phyloP scores from a whole-genome alignment of 2,797 vertebrate species.

The Hydrolagus colliei region DNA sequence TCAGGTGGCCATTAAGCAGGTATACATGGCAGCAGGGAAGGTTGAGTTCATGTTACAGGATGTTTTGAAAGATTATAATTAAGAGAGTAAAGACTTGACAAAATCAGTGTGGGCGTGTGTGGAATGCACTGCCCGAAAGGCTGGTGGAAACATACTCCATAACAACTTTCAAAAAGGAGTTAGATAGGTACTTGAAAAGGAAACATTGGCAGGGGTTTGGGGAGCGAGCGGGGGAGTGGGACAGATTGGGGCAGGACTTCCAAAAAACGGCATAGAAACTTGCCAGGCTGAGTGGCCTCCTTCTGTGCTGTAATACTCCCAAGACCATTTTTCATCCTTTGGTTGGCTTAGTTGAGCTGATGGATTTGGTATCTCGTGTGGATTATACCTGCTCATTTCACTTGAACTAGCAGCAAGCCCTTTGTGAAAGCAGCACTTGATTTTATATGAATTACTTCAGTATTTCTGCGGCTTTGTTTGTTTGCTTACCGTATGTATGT shows the following conservation, averaged over 20 bases:
- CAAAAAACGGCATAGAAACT: no score
- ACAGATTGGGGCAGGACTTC: no score
- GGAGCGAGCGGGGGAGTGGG: no score
- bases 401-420: background rate
- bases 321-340: background rate
- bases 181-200: no score
- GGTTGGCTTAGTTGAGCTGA: background rate
- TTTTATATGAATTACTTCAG: background rate
- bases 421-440: background rate
- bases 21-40: background rate
- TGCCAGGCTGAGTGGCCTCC: no score
- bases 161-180: no score
- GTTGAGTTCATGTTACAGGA: slow-evolving; percentile 19
- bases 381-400: background rate
- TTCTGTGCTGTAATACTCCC: no score
- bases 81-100: background rate
- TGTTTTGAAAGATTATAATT: slow-evolving; percentile 22
- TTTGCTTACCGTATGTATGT: no score
- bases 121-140: no score
- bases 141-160: no score
- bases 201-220: no score
- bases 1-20: slow-evolving; percentile 18
- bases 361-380: background rate
- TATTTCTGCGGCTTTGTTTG: background rate
- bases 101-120: no score